These are phyloP conservation scores for Pseudoips prasinana DNA, from an alignment of 2,888 invertebrate genomes.

Conservation along the genomic window DNA sequence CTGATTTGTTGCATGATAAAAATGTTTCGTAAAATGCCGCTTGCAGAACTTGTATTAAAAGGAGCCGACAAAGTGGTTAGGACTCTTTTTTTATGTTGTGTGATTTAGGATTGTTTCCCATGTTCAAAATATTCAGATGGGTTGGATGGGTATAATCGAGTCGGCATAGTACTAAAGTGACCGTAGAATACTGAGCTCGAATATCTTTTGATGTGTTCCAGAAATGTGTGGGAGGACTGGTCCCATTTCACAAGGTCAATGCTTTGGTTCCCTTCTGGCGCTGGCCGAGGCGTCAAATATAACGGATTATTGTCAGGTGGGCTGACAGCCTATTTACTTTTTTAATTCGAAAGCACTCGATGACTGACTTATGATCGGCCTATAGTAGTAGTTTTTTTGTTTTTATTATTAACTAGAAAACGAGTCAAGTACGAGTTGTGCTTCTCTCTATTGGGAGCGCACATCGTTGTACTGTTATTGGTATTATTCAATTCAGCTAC, in stretches of 20 bases:
- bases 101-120: slow-evolving; percentile 20
- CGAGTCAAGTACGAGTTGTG: no score
- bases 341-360: slow-evolving; percentile 12
- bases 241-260: slow-evolving; percentile 29
- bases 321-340: slow-evolving; percentile 16
- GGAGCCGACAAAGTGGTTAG: slow-evolving; percentile 27
- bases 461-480: no score
- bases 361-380: slow-evolving; percentile 10
- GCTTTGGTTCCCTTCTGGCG: slow-evolving; percentile 18
- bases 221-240: slow-evolving; percentile 26
- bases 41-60: slow-evolving; percentile 35
- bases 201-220: slow-evolving; percentile 15
- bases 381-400: background rate
- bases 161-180: slow-evolving; percentile 16
- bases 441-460: no score
- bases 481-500: no score
- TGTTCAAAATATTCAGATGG: background rate
- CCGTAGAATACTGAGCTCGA: slow-evolving; percentile 12
- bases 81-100: slow-evolving; percentile 17
- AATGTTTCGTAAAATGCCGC: slow-evolving; percentile 26
- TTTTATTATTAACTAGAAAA: no score
- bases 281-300: slow-evolving; percentile 21
- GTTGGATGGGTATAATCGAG: slow-evolving; percentile 17
- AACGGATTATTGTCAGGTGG: slow-evolving; percentile 18
- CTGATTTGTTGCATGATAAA: slow-evolving; percentile 39